phyloP scores from a whole-genome alignment of 2,797 vertebrate genomes.

The Bradypus variegatus region DNA sequence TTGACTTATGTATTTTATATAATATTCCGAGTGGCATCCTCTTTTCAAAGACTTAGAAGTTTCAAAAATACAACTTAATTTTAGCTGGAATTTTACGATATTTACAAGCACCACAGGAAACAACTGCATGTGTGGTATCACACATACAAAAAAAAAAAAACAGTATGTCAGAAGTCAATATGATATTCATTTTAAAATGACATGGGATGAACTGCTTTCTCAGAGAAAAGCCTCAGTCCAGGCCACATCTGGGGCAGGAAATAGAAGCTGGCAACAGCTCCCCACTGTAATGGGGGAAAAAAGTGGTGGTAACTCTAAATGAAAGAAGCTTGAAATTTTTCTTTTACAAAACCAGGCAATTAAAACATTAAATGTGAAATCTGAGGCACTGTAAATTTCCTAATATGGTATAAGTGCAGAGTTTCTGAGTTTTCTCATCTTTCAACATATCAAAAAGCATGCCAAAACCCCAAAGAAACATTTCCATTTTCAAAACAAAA shows the following conservation, averaged over 20 bases:
- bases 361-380: constrained; percentile 63
- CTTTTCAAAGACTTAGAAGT: constrained; percentile 28
- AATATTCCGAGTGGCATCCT: background rate
- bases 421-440: constrained; percentile 61
- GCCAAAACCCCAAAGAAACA: constrained; percentile 69
- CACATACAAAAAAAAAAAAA: background rate
- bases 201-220: constrained; percentile 50
- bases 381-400: constrained; percentile 51
- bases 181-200: constrained; percentile 37
- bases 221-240: constrained; percentile 17
- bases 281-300: background rate
- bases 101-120: constrained; percentile 56
- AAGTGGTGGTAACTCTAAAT: constrained; percentile 14
- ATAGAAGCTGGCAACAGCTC: background rate
- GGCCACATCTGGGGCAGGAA: constrained; percentile 26
- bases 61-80: constrained; percentile 14
- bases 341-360: constrained; percentile 52
- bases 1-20: background rate
- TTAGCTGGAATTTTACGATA: background rate
- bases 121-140: constrained; percentile 50
- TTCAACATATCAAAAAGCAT: constrained; percentile 53
- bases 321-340: constrained; percentile 51
- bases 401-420: constrained; percentile 50
- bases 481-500: constrained; percentile 62
- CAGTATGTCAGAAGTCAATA: constrained; percentile 36